A percentile compares a stretch with the other conserved stretches of the same genome.
Conservation (phyloP, 2,113 vertebrate species). For the Crotalus horridus region DNA sequence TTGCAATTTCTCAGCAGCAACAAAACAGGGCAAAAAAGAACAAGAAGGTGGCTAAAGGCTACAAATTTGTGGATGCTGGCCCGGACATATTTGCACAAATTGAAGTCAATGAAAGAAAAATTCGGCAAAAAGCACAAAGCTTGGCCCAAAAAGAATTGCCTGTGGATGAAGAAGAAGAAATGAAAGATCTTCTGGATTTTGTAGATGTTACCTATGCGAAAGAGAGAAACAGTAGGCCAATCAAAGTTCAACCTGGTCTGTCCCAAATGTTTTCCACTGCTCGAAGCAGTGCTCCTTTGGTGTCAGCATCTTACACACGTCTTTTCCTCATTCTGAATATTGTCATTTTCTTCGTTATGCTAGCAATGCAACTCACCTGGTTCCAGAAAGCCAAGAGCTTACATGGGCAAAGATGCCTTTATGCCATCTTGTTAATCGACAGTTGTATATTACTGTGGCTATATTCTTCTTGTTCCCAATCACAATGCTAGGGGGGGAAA, state of each 20-base stretch:
- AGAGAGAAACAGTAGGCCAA: slow-evolving; percentile 68
- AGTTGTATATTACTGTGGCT: slow-evolving; percentile 91
- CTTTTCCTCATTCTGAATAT: slow-evolving; percentile 94
- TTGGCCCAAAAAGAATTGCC: slow-evolving; percentile 82
- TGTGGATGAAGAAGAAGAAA: slow-evolving; percentile 82
- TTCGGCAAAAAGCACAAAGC: slow-evolving; percentile 82
- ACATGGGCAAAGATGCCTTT: slow-evolving; percentile 88
- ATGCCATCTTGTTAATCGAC: slow-evolving; percentile 86
- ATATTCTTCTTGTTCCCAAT: slow-evolving; percentile 91
- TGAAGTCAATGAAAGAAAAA: slow-evolving; percentile 86
- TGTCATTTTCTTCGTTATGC: slow-evolving; percentile 89
- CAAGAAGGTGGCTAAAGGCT: slow-evolving; percentile 73
- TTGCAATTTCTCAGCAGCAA: slow-evolving; percentile 75
- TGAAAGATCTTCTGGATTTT: slow-evolving; percentile 89
- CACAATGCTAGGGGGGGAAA: slow-evolving; percentile 76
- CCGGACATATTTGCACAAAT: slow-evolving; percentile 95
- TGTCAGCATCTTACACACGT: slow-evolving; percentile 83
- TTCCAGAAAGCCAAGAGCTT: slow-evolving; percentile 86
- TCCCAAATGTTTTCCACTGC: slow-evolving; percentile 69
- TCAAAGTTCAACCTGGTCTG: slow-evolving; percentile 74
- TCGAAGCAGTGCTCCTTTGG: slow-evolving; percentile 67
- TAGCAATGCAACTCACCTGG: slow-evolving; percentile 86
- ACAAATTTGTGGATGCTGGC: slow-evolving; percentile 81
- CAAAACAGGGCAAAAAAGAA: slow-evolving; percentile 74
- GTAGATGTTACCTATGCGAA: slow-evolving; percentile 75